Percentiles rank a stretch among this genome's conserved stretches.
Evolutionary conservation across 2,888 invertebrate species (phyloP).

Genomic region (Neria commutata): DNA sequence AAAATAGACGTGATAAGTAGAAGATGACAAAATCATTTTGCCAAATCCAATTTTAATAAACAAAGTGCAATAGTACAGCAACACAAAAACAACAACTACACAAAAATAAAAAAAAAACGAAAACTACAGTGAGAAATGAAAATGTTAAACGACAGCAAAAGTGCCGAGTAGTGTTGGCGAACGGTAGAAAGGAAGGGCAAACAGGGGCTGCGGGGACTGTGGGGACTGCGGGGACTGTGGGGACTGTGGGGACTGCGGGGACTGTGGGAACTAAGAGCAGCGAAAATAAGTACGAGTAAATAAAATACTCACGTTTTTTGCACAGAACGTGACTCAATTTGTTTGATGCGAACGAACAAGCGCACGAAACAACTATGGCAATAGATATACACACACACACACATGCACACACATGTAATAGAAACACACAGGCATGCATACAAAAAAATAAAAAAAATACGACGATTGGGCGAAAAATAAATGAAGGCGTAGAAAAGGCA

Average conservation of each 20-base stretch:
- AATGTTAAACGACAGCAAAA: slow-evolving; percentile 12
- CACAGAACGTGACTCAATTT: slow-evolving; percentile 55
- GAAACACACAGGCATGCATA: no score
- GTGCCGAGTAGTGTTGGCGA: not conserved
- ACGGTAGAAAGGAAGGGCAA: not conserved
- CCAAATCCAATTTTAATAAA: slow-evolving; percentile 18
- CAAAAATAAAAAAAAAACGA: no score
- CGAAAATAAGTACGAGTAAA: slow-evolving; percentile 41
- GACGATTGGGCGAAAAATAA: not conserved
- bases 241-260: no score
- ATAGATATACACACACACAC: not conserved
- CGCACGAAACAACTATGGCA: not conserved
- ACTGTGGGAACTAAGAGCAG: not conserved
- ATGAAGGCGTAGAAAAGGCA: no score
- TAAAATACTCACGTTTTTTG: slow-evolving; percentile 53
- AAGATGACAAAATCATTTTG: slow-evolving; percentile 10
- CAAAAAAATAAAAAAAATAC: not conserved
- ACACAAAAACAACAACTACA: no score
- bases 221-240: no score
- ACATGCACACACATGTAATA: no score
- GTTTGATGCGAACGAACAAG: slow-evolving; percentile 18
- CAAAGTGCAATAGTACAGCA: not conserved
- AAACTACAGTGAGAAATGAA: not conserved
- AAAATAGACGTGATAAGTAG: not conserved
- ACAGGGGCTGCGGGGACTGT: no score